Evolutionary conservation across 1,140 invertebrate species (phyloP), one percentile per base, ranked within the genome.

Genomic region (Anagrus nilaparvatae): DNA sequence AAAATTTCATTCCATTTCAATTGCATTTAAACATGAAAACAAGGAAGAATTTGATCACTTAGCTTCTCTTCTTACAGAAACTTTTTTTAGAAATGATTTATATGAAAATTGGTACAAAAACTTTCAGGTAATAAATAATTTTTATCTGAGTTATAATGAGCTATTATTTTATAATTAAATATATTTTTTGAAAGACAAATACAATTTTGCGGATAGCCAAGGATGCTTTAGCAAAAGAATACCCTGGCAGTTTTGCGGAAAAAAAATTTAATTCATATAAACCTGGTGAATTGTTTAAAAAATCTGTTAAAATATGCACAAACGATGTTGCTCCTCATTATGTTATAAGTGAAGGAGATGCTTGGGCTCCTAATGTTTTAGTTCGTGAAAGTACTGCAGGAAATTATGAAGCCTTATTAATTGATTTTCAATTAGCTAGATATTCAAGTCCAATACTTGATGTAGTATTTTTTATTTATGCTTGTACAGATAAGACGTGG

Each of bases 351-450:
- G 79, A 83, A 40, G 81, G 82, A 1, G 82, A 85, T 56, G 74
- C 72, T 25, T 84, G 81, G 81, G 73, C 74, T 0, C 79, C 79
- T 24, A 84, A 85, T 55, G 83, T 84, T 52, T 53, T 84, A 3
- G 71, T 73, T 8, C 70, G 70, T 38, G 71, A 74, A 40, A 47
- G 58, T 4, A 49, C 65, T 4, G 50, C 54, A 12, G 51, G 51
- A 3, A 41, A 50, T 7, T 67, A 73, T 2, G 49, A 70, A 35
- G 66, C 70, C 29, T 65, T 75, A 1, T 69, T 83, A 23, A 75
- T 83, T 24, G 82, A 84, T 50, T 83, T 81, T 48, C 81, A 84
- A 62, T 48, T 83, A 28, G 55, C 74, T 1, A 68, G 79, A 59
- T 73, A 62, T 36, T 67, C 69, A 1, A 75, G 74, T 19, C 68